A percentile compares a stretch with the other conserved stretches of the same genome.
phyloP scores from a whole-genome alignment of 2,888 invertebrate species.

The Ashinkailepas kermadecensis region DNA sequence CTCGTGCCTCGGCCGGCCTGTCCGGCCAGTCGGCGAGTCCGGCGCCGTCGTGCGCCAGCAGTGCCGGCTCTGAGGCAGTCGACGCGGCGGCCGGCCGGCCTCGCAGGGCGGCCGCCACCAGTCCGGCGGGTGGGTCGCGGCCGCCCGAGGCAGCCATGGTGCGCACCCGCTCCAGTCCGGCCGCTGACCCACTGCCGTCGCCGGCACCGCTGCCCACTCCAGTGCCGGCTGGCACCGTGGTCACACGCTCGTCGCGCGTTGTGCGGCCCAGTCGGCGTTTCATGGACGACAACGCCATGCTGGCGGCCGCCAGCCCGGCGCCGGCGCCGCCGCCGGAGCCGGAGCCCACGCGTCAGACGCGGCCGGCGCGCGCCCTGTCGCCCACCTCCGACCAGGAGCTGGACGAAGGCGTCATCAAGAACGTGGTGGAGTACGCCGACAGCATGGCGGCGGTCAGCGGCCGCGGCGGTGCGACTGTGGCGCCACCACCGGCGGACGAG shows the following conservation, averaged over 20 bases:
- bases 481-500: background rate
- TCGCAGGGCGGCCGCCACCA: background rate
- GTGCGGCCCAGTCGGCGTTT: background rate
- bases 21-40: background rate
- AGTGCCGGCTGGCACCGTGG: background rate
- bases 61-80: background rate
- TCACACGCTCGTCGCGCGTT: background rate
- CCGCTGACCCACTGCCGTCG: background rate
- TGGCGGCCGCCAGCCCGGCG: background rate
- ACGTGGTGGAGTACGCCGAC: constrained; percentile 16
- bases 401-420: constrained; percentile 15
- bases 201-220: background rate
- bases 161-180: background rate
- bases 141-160: background rate
- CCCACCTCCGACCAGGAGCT: constrained; percentile 1
- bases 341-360: background rate
- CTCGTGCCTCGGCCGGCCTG: background rate
- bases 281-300: background rate
- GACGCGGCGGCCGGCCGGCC: background rate
- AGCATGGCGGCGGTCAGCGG: background rate
- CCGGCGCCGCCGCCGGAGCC: background rate
- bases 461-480: background rate
- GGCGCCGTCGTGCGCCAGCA: background rate
- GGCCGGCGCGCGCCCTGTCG: background rate
- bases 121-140: background rate